These are phyloP conservation scores for Indicator maculatus DNA, from an alignment of 2,113 vertebrate species.

Conservation along the genomic window DNA sequence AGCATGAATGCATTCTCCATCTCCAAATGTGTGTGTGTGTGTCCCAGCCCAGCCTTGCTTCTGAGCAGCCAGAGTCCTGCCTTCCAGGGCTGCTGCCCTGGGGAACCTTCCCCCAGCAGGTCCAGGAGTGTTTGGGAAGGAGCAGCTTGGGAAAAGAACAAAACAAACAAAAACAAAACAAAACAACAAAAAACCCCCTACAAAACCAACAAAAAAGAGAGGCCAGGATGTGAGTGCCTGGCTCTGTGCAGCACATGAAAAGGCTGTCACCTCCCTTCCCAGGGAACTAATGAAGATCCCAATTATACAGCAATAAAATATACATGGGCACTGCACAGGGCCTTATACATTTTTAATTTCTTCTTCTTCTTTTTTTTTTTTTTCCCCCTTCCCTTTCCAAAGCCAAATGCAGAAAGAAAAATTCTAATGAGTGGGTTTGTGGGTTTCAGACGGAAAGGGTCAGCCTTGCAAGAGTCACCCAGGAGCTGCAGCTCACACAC, in stretches of 20 bases:
- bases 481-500: not conserved
- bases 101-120: constrained; percentile 22
- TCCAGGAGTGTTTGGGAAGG: constrained; percentile 10
- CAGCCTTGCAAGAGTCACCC: not conserved
- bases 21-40: constrained; percentile 7
- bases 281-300: constrained; percentile 73
- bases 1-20: constrained; percentile 75
- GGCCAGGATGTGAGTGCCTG: constrained; percentile 18
- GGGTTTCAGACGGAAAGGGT: constrained; percentile 57
- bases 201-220: not conserved
- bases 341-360: constrained; percentile 81
- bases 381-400: constrained; percentile 24
- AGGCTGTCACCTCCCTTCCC: constrained; percentile 58
- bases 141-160: not conserved
- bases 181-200: not conserved
- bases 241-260: constrained; percentile 69
- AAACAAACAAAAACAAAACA: too few species aligned
- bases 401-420: constrained; percentile 68
- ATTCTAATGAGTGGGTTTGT: constrained; percentile 69
- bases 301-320: constrained; percentile 80
- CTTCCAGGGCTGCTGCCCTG: constrained; percentile 47
- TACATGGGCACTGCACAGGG: constrained; percentile 70
- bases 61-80: constrained; percentile 62
- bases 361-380: not conserved
- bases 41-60: not conserved